Percentiles rank a stretch among this genome's conserved stretches.
Evolutionary conservation across 2,797 vertebrate species (phyloP).

Genomic region (Oophaga sylvatica): DNA sequence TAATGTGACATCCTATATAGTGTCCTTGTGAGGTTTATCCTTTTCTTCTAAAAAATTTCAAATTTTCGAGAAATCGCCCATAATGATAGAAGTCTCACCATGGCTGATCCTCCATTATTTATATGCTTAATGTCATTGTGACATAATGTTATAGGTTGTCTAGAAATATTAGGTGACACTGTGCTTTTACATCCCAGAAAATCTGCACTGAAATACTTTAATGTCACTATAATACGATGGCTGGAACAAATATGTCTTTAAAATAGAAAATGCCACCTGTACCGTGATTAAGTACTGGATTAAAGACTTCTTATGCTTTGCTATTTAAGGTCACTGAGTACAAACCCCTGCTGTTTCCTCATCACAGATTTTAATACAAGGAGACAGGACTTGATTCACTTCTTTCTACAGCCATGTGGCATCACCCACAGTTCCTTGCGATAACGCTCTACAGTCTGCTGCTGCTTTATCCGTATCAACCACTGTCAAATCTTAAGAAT

Average conservation of each 20-base stretch:
- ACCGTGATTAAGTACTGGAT: conserved; percentile 33
- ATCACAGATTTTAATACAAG: conserved; percentile 24
- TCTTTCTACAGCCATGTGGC: conserved; percentile 7
- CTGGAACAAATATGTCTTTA: conserved; percentile 19
- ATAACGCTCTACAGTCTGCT: not conserved
- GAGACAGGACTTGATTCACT: conserved; percentile 28
- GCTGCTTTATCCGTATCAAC: not conserved
- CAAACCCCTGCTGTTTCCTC: conserved; percentile 29
- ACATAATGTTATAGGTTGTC: conserved; percentile 3
- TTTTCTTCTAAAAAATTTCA: not conserved
- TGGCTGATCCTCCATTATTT: not conserved
- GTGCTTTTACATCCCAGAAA: not conserved
- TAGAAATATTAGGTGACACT: not conserved
- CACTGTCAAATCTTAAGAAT: not conserved
- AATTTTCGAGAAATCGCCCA: not conserved
- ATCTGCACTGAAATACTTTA: conserved; percentile 4
- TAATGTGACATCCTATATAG: conserved; percentile 18
- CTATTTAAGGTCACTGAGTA: conserved; percentile 39
- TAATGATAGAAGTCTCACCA: not conserved
- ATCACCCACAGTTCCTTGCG: conserved; percentile 24
- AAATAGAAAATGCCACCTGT: conserved; percentile 46
- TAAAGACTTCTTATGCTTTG: conserved; percentile 40
- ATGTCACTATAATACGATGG: not conserved
- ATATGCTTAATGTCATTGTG: conserved; percentile 9
- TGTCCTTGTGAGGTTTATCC: conserved; percentile 8